Conservation (phyloP, 2,113 vertebrate genomes). For the Indicator indicator region DNA sequence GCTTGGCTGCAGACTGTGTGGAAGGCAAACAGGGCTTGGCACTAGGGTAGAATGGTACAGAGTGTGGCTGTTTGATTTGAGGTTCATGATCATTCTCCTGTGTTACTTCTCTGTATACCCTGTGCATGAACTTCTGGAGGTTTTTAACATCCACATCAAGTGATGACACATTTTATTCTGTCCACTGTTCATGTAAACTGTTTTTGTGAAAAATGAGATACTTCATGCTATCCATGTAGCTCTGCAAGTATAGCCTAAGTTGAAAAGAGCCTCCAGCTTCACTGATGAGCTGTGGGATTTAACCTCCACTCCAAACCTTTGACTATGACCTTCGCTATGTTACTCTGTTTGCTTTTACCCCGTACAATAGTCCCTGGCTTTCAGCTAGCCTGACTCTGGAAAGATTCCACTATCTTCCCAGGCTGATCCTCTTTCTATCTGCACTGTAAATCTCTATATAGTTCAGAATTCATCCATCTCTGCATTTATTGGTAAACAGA, state of each 20-base stretch:
- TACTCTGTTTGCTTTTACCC: neutral
- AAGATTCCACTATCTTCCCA: neutral
- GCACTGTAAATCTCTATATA: neutral
- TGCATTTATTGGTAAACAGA: neutral
- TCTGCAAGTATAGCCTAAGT: neutral
- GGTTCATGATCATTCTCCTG: neutral
- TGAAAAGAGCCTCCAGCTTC: conserved; percentile 29
- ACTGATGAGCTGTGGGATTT: neutral
- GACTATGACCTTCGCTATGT: neutral
- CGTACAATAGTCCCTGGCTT: neutral
- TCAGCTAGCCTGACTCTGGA: neutral
- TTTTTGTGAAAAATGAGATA: neutral
- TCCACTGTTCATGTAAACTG: neutral
- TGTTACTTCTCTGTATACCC: neutral
- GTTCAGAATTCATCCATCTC: neutral
- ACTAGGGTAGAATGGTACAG: neutral
- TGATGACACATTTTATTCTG: neutral
- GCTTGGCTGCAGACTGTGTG: neutral
- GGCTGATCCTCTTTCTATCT: neutral
- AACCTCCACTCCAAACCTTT: neutral
- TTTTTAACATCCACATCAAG: neutral
- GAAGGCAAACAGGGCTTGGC: neutral
- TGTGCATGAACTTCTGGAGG: neutral
- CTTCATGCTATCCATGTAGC: neutral
- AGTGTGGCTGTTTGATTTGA: neutral